Evolutionary conservation across 1,140 invertebrate species (phyloP).

Genomic region (Drosophila teissieri): DNA sequence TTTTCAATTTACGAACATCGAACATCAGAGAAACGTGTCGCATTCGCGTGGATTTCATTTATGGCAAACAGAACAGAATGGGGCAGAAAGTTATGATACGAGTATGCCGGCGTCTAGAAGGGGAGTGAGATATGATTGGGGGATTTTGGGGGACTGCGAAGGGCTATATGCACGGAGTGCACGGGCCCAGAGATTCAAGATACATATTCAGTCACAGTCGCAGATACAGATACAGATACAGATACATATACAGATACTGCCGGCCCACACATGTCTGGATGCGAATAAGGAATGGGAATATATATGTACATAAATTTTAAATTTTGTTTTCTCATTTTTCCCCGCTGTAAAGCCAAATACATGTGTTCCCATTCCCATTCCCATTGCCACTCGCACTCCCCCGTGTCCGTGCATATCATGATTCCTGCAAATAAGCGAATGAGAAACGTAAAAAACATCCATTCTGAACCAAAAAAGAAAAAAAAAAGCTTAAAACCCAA

Average conservation of each 20-base stretch:
- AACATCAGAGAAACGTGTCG: constrained; percentile 60
- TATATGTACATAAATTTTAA: constrained; percentile 67
- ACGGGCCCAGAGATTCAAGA: constrained; percentile 20
- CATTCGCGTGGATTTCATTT: constrained; percentile 62
- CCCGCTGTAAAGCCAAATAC: constrained; percentile 42
- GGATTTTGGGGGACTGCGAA: neutral
- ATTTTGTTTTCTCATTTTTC: constrained; percentile 43
- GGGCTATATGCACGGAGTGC: constrained; percentile 24
- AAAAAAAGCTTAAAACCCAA: constrained; percentile 30
- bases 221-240: constrained; percentile 17
- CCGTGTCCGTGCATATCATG: constrained; percentile 43
- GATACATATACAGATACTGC: constrained; percentile 11
- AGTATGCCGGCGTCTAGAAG: constrained; percentile 35
- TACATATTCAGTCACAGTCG: constrained; percentile 13
- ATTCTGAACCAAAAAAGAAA: constrained; percentile 16
- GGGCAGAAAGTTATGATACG: constrained; percentile 52
- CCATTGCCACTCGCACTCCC: constrained; percentile 5
- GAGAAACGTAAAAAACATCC: constrained; percentile 51
- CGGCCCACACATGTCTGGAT: constrained; percentile 39
- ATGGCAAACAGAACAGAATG: constrained; percentile 59
- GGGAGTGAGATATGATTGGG: constrained; percentile 1
- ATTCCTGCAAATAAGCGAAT: constrained; percentile 59
- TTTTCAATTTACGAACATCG: constrained; percentile 72
- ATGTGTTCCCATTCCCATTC: constrained; percentile 43
- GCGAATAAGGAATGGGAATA: constrained; percentile 50